These are phyloP conservation scores for Standfussiana lucernea DNA, from an alignment of 2,888 invertebrate genomes.

Conservation along the genomic window DNA sequence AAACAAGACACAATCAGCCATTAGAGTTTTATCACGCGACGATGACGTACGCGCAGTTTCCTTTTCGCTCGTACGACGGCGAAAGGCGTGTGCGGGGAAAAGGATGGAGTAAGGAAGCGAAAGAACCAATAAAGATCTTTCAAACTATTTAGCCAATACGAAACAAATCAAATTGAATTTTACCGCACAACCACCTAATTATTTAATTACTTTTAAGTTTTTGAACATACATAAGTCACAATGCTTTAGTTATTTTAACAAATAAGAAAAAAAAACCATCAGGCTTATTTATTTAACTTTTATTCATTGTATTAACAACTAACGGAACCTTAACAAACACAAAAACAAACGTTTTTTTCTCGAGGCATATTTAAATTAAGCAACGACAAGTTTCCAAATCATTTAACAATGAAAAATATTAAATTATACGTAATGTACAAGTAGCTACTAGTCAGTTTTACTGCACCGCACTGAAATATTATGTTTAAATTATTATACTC, in stretches of 20 bases:
- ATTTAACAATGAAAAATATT: neutral
- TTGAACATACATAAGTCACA: neutral
- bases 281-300: neutral
- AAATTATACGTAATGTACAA: conserved; percentile 9
- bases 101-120: too few species aligned
- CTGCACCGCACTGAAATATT: conserved; percentile 13
- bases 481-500: conserved; percentile 18
- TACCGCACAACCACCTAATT: too few species aligned
- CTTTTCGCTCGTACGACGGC: too few species aligned
- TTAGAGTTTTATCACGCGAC: too few species aligned
- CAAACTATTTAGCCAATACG: too few species aligned
- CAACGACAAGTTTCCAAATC: conserved; percentile 7
- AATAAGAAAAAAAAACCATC: neutral
- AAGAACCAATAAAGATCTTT: too few species aligned
- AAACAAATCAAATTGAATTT: too few species aligned
- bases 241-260: neutral
- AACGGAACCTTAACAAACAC: conserved; percentile 4
- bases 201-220: too few species aligned
- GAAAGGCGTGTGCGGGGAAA: too few species aligned
- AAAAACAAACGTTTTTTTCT: conserved; percentile 14
- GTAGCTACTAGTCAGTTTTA: neutral
- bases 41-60: too few species aligned
- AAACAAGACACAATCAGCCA: too few species aligned
- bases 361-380: conserved; percentile 28
- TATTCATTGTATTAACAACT: neutral